Conservation (phyloP, 92 coral and sea anemone species). For the Paramuricea clavata region DNA sequence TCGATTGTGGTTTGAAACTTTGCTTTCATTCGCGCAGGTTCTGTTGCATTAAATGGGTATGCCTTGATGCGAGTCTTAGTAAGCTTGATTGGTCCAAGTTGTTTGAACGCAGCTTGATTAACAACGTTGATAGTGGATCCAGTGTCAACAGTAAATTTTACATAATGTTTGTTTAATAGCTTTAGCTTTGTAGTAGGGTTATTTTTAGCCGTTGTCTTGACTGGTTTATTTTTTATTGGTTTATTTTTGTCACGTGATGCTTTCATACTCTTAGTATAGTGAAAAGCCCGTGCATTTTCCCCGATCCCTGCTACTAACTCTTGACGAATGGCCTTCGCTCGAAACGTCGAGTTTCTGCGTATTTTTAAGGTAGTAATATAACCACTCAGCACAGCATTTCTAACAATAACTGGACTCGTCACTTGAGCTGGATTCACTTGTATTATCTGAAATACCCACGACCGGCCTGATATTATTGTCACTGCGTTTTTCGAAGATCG, state of each 20-base stretch:
- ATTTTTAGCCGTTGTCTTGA: not conserved
- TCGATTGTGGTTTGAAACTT: not conserved
- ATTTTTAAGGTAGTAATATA: too few species aligned
- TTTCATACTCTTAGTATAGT: too few species aligned
- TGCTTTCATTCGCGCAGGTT: constrained; percentile 10
- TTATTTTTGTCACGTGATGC: not conserved
- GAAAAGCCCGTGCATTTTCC: too few species aligned
- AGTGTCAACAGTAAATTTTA: not conserved
- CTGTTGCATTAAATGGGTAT: not conserved
- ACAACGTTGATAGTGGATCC: not conserved
- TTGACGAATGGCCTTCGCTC: too few species aligned
- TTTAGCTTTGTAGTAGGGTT: constrained; percentile 1
- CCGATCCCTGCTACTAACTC: too few species aligned
- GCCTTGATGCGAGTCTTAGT: not conserved
- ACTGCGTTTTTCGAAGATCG: too few species aligned
- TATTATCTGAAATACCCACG: not conserved
- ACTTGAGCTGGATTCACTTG: not conserved
- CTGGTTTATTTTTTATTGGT: too few species aligned
- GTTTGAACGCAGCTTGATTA: not conserved
- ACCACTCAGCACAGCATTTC: too few species aligned
- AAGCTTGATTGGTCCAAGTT: constrained; percentile 2
- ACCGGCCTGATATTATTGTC: too few species aligned
- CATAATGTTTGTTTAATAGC: not conserved
- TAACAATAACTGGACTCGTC: not conserved
- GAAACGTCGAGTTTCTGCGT: too few species aligned